Evolutionary conservation across 2,888 invertebrate species (phyloP), one percentile per base, ranked within the genome.

Genomic region (Pammene aurita): DNA sequence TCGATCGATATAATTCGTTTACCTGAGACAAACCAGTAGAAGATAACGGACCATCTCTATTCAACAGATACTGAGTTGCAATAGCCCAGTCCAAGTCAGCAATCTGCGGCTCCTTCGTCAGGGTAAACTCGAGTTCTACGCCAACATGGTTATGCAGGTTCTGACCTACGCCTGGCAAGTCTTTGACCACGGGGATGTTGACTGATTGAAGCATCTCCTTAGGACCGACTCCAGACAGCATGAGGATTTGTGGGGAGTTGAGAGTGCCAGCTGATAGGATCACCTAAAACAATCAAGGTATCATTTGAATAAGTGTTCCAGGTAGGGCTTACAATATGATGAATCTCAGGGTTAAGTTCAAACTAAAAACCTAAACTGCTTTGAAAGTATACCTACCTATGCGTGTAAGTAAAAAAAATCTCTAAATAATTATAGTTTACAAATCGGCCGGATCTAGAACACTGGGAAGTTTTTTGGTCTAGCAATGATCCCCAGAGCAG

Each of bases 81-180:
- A 93, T 86, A 0, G 94, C 93, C 95, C 95, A 95, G 73, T 93
- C 93, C 62, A 95, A 78, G 55, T 94, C 93, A 2, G 93, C 93
- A 0, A 87, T 81, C 54, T 93, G 92, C 0, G 92, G 89, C 52
- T 92, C 88, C 66, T 93, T 90, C 5, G 81, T 88, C 75, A 95
- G 83, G 0, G 88, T 87, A 77, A 93, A 95, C n/a, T 92, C 89
- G 9, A 95, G 73, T 7, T 87, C 89, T 42, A 94, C 94, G 0
- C 95, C 94, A 0, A 95, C 94, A 76, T 96, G 95, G 79, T 95
- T 95, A 69, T 95, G 95, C 0, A 96, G 84, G 78, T 95, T 96
- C 77, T 94, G 93, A 0, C 96, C 95, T 0, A 96, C 95, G 0
- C 95, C 95, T 0, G 95, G 95, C 18, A 95, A 84, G 72, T 95